phyloP scores from a whole-genome alignment of 53 echinoderm and acorn worm genomes.

The Echinometra lucunter region DNA sequence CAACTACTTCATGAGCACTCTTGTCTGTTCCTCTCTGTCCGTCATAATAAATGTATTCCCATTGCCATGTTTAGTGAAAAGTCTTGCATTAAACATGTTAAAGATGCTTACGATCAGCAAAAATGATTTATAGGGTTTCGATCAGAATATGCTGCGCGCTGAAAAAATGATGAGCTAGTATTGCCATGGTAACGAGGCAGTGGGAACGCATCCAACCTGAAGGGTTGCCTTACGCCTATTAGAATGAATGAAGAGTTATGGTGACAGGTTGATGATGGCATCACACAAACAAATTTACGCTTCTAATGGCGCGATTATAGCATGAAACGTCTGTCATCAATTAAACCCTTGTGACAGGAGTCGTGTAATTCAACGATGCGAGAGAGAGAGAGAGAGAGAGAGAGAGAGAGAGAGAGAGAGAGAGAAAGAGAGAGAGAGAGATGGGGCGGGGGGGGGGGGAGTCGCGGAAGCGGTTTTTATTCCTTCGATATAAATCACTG shows the following conservation, averaged over 20 bases:
- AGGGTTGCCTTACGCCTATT: background rate
- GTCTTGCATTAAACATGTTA: too few relatives aligned
- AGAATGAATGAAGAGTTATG: conserved; percentile 4
- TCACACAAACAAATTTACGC: conserved; percentile 43
- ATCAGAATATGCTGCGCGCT: background rate
- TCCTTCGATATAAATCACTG: too few relatives aligned
- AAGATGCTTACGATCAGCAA: too few relatives aligned
- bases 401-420: too few relatives aligned
- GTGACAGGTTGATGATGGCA: conserved; percentile 32
- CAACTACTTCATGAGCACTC: background rate
- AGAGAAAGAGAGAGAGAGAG: too few relatives aligned
- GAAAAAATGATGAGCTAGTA: background rate
- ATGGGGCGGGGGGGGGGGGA: too few relatives aligned
- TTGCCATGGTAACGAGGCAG: background rate
- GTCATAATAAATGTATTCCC: background rate
- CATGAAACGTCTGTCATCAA: conserved; percentile 9
- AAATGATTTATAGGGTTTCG: too few relatives aligned
- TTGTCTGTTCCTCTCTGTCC: background rate
- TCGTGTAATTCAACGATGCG: background rate
- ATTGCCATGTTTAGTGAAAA: background rate
- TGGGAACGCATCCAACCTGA: background rate
- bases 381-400: background rate
- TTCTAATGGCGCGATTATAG: conserved; percentile 25
- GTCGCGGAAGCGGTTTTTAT: too few relatives aligned
- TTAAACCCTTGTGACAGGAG: background rate